Base-by-base conservation (phyloP, 2,888 invertebrate genomes). In the Drosophila gaucha region DNA sequence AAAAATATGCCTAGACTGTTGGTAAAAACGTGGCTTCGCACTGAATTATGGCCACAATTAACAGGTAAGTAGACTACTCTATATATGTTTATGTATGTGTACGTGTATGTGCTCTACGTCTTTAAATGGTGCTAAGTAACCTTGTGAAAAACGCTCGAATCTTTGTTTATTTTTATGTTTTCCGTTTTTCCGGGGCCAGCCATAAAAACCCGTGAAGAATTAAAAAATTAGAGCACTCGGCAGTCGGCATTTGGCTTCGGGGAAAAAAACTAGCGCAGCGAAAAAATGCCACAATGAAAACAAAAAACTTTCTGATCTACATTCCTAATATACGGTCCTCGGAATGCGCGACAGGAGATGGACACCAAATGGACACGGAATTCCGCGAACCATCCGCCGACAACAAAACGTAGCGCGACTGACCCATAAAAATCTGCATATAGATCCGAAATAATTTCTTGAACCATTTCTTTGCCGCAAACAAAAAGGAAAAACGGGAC, bases 261-360 rank as follows among this genome's bases (percentile, higher is more conserved):
- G 74, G 86, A 89, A 89, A 88, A 85, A 86, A 88, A 89, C 59
- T 77, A 71, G 72, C 68, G 63, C 78, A 86, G 70, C 67, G 73
- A 77, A 78, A 79, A 76, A 72, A 78, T 62, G 63, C 22, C 38
- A 57, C 80, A 84, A 89, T 71, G 75, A 43, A 63, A 86, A 90
- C 88, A 89, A 90, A 90, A 90, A 90, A 90, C 79, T 80, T 77
- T 90, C 58, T 90, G 89, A 88, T 90, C 89, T 89, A 90, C 68
- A 76, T 90, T 87, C 82, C 74, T 88, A 80, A 89, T 87, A 89
- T 87, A 80, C 74, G 59, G 68, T 74, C 74, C 74, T 63, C 59
- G 74, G 67, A 68, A 54, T 46, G 56, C 88, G 43, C 90, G 60
- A 66, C 90, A 84, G 74, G 90, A 82, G 14, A 77, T 52, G 59